A percentile compares a stretch with the other conserved stretches of the same genome.
Evolutionary conservation across 92 coral and sea anemone species (phyloP).

Genomic region (Zoanthus solanderi): DNA sequence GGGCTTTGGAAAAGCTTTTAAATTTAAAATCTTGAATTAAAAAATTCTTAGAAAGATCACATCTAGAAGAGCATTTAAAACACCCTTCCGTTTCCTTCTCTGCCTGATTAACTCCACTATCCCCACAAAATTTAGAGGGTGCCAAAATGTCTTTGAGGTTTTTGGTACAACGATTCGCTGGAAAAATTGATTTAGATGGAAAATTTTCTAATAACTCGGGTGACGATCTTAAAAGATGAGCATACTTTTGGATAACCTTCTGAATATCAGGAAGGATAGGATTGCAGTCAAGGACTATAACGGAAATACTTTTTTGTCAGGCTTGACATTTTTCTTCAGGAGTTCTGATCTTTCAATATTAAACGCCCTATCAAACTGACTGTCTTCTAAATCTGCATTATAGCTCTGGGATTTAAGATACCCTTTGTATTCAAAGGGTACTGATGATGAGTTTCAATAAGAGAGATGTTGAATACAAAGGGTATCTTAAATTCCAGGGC

Average conservation of each 20-base stretch:
- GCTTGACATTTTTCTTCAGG: not conserved
- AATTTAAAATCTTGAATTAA: slow-evolving; percentile 26
- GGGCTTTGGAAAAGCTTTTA: slow-evolving; percentile 31
- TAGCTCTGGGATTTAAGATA: slow-evolving; percentile 30
- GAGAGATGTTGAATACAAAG: too few species aligned
- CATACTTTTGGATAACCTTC: not conserved
- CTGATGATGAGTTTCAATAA: too few species aligned
- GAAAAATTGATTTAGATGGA: slow-evolving; percentile 42
- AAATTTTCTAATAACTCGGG: slow-evolving; percentile 31
- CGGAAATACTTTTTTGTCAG: slow-evolving; percentile 40
- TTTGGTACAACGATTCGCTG: slow-evolving; percentile 41
- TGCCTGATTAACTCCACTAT: not conserved
- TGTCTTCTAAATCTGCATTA: slow-evolving; percentile 1
- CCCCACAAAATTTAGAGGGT: not conserved
- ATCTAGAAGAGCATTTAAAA: slow-evolving; percentile 4
- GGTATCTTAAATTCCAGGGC: too few species aligned
- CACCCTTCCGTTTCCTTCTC: not conserved
- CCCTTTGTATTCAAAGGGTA: slow-evolving; percentile 24
- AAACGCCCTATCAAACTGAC: slow-evolving; percentile 9
- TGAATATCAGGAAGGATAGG: slow-evolving; percentile 15
- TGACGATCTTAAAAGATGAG: slow-evolving; percentile 12
- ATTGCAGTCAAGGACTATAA: slow-evolving; percentile 31
- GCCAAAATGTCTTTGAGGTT: slow-evolving; percentile 28
- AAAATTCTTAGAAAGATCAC: slow-evolving; percentile 27
- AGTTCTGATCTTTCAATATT: not conserved